phyloP scores from a whole-genome alignment of 2,113 vertebrate genomes.

The Ursus arctos region DNA sequence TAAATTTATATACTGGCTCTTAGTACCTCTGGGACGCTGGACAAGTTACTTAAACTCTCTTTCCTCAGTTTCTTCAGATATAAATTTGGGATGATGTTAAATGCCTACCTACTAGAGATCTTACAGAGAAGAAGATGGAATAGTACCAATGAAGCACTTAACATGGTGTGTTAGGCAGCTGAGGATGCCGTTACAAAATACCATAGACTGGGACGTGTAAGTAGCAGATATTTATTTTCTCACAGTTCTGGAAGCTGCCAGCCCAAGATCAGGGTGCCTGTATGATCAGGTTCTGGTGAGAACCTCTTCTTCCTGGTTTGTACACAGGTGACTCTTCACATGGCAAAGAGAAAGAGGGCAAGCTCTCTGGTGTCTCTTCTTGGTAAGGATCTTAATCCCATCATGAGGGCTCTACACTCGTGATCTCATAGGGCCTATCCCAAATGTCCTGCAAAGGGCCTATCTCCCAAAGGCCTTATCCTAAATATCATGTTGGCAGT shows the following conservation, averaged over 20 bases:
- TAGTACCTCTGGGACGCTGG: not conserved
- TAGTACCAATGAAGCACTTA: not conserved
- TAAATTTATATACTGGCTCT: not conserved
- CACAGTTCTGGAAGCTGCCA: not conserved
- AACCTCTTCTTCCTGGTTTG: not conserved
- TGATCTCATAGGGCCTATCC: not conserved
- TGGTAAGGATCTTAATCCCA: not conserved
- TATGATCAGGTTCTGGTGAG: not conserved
- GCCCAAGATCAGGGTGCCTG: not conserved
- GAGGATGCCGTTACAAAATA: not conserved
- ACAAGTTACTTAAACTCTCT: not conserved
- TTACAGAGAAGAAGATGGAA: not conserved
- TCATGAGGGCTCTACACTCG: not conserved
- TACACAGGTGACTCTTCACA: not conserved
- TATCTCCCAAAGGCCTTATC: not conserved
- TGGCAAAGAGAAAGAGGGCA: not conserved
- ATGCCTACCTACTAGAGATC: not conserved
- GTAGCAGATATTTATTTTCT: not conserved
- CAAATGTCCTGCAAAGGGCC: not conserved
- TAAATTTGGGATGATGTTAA: not conserved
- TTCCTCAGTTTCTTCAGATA: not conserved
- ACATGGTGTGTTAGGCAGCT: not conserved
- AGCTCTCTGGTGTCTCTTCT: not conserved
- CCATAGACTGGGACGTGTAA: not conserved
- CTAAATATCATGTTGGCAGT: not conserved